phyloP scores from a whole-genome alignment of 30 jellyfish, hydroid and myxozoan genomes.

The Sanderia malayensis region DNA sequence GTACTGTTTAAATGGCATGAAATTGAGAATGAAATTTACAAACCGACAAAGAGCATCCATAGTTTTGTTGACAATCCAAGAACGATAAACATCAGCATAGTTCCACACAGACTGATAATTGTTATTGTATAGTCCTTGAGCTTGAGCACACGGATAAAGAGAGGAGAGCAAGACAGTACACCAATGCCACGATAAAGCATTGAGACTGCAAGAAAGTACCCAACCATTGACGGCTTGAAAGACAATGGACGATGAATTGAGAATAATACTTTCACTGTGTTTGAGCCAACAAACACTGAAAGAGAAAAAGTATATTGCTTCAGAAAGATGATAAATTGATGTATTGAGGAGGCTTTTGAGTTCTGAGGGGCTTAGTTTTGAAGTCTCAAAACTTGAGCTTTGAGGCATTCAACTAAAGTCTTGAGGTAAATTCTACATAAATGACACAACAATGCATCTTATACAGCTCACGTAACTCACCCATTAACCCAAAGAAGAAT shows the following conservation, averaged over 20 bases:
- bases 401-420: too few species aligned
- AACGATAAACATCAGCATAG: constrained; percentile 32
- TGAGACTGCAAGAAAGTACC: constrained; percentile 63
- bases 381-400: too few species aligned
- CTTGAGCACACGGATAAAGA: constrained; percentile 44
- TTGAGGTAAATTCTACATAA: too few species aligned
- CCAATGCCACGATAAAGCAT: constrained; percentile 67
- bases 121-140: constrained; percentile 64
- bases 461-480: too few species aligned
- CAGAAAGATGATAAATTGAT: background rate
- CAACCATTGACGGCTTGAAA: constrained; percentile 81
- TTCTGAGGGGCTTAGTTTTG: too few species aligned
- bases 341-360: background rate
- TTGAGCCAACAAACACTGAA: constrained; percentile 74
- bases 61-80: constrained; percentile 60
- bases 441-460: too few species aligned
- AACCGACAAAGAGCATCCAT: constrained; percentile 87
- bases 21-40: too few species aligned
- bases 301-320: constrained; percentile 1
- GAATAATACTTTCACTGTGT: constrained; percentile 55
- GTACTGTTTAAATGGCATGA: too few species aligned
- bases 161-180: constrained; percentile 53
- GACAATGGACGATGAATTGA: constrained; percentile 74
- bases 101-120: constrained; percentile 37
- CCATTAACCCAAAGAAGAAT: constrained; percentile 40